Evolutionary conservation across 2,113 vertebrate genomes (phyloP).

Genomic region (Takifugu flavidus): DNA sequence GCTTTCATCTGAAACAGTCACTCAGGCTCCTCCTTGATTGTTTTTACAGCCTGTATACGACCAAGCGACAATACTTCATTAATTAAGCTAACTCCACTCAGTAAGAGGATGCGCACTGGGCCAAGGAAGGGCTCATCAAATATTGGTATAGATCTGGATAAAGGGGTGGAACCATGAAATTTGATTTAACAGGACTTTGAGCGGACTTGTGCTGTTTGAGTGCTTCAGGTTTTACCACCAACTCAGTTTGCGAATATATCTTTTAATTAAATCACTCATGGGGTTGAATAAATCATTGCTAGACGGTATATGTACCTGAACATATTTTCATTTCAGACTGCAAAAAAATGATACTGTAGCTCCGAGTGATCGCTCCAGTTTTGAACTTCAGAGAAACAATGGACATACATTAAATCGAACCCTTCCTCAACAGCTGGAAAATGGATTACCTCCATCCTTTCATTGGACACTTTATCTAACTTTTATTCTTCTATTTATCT

Average conservation of each 20-base stretch:
- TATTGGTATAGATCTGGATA: not conserved
- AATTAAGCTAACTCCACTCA: not conserved
- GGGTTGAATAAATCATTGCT: not conserved
- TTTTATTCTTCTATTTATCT: constrained; percentile 66
- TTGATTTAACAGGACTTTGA: not conserved
- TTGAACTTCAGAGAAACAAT: constrained; percentile 19
- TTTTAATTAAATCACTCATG: constrained; percentile 1
- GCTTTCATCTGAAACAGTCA: too few relatives aligned
- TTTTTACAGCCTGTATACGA: too few relatives aligned
- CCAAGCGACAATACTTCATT: too few relatives aligned
- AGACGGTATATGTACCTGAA: not conserved
- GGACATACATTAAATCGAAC: constrained; percentile 50
- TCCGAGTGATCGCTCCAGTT: constrained; percentile 6
- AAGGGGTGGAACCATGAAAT: not conserved
- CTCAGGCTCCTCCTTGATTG: too few relatives aligned
- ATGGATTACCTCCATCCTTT: constrained; percentile 55
- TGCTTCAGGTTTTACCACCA: too few relatives aligned
- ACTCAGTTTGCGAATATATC: not conserved
- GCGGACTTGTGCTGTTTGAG: too few relatives aligned
- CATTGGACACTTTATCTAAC: constrained; percentile 64
- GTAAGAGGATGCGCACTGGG: not conserved
- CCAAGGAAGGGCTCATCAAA: not conserved
- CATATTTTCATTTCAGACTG: constrained; percentile 1
- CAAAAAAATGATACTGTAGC: not conserved
- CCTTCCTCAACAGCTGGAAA: constrained; percentile 22